Percentiles rank a stretch among this genome's conserved stretches.
These are phyloP conservation scores for Nannoperca obscura DNA, from an alignment of 2,797 vertebrate genomes.

Conservation along the genomic window DNA sequence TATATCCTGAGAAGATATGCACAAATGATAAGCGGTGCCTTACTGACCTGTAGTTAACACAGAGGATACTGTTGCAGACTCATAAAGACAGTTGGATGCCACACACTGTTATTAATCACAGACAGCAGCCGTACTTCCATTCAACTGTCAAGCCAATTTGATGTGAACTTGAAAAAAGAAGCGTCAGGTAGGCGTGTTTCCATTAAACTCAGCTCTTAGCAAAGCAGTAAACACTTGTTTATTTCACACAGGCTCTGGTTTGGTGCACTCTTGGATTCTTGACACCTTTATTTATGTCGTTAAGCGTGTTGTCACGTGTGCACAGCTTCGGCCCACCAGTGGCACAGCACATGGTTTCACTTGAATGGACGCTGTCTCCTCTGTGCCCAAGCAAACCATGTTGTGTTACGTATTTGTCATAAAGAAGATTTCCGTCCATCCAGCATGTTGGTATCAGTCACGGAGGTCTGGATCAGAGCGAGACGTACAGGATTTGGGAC, in stretches of 20 bases:
- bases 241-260: not conserved
- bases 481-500: not conserved
- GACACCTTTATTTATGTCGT: not conserved
- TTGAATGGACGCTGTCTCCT: not conserved
- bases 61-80: too few relatives aligned
- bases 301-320: not conserved
- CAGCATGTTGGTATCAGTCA: not conserved
- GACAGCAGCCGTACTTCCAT: too few relatives aligned
- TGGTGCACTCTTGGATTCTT: not conserved
- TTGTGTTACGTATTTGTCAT: not conserved
- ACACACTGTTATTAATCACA: too few relatives aligned
- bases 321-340: not conserved
- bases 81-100: too few relatives aligned
- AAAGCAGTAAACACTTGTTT: not conserved
- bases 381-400: not conserved
- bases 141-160: too few relatives aligned
- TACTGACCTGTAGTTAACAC: too few relatives aligned
- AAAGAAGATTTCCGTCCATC: not conserved
- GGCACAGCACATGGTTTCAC: too few relatives aligned
- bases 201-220: too few relatives aligned
- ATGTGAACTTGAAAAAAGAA: too few relatives aligned
- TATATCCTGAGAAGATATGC: too few relatives aligned
- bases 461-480: not conserved
- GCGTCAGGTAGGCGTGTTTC: too few relatives aligned
- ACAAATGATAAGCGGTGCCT: too few relatives aligned